Evolutionary conservation across 2,888 invertebrate species (phyloP).

Genomic region (Pristionchus fissidentatus): DNA sequence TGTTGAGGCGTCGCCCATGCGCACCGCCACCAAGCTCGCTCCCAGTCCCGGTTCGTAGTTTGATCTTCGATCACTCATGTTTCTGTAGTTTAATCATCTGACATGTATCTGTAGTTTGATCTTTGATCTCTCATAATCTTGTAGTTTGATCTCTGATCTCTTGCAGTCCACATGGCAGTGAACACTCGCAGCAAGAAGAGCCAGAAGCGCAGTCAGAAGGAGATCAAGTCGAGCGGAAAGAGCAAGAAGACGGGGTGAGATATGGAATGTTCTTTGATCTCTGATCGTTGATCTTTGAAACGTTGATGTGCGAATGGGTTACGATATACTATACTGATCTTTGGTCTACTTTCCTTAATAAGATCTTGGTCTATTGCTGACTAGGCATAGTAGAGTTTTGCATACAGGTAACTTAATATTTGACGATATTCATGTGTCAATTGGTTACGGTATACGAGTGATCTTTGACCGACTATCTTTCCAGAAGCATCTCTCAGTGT

Average conservation of each 20-base stretch:
- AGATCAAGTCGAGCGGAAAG: background rate
- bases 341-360: too few relatives aligned
- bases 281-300: background rate
- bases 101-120: background rate
- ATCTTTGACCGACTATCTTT: too few relatives aligned
- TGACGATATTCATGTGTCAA: too few relatives aligned
- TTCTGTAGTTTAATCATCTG: too few relatives aligned
- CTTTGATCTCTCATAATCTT: too few relatives aligned
- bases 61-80: slow-evolving; percentile 9
- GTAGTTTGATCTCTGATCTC: slow-evolving; percentile 1
- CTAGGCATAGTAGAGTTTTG: too few relatives aligned
- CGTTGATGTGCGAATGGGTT: too few relatives aligned
- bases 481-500: background rate
- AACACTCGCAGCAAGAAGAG: background rate
- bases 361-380: too few relatives aligned
- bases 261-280: background rate
- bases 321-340: too few relatives aligned
- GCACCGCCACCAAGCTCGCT: background rate
- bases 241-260: background rate
- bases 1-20: slow-evolving; percentile 24
- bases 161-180: background rate
- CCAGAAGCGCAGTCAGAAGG: slow-evolving; percentile 2
- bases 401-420: too few relatives aligned
- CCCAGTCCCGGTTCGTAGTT: background rate
- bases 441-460: too few relatives aligned